Evolutionary conservation across 1,140 invertebrate genomes (phyloP).

Genomic region (Manduca sexta): DNA sequence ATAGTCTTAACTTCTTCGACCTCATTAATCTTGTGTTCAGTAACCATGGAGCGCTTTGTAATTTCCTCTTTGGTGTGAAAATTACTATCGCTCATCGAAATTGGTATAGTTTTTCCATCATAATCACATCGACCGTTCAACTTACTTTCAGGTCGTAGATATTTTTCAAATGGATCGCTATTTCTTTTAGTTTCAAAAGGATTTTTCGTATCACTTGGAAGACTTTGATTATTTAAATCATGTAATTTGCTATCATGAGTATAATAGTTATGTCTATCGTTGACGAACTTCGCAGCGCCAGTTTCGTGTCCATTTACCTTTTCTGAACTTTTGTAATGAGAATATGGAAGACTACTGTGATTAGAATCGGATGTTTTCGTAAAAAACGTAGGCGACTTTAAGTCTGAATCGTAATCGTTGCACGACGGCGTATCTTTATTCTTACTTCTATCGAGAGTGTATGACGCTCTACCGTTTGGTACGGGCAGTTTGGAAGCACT

Average conservation of each 20-base stretch:
- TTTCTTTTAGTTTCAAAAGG: conserved; percentile 46
- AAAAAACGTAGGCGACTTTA: conserved; percentile 42
- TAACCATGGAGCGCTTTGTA: conserved; percentile 48
- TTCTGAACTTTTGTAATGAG: conserved; percentile 20
- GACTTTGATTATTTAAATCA: conserved; percentile 24
- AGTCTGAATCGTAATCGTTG: conserved; percentile 20
- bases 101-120: conserved; percentile 31
- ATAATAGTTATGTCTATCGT: conserved; percentile 24
- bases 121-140: conserved; percentile 27
- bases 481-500: conserved; percentile 62
- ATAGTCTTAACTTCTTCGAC: conserved; percentile 68
- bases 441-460: conserved; percentile 55
- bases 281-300: conserved; percentile 14
- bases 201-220: conserved; percentile 31
- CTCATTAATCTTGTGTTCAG: conserved; percentile 63
- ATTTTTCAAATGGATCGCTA: conserved; percentile 49
- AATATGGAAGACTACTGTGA: conserved; percentile 31
- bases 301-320: conserved; percentile 31
- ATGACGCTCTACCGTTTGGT: conserved; percentile 47
- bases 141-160: conserved; percentile 27
- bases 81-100: conserved; percentile 47
- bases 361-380: conserved; percentile 34
- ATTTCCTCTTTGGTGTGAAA: conserved; percentile 45
- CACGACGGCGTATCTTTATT: conserved; percentile 21
- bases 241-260: conserved; percentile 17